phyloP scores from a whole-genome alignment of 1,140 invertebrate genomes.

The Sitodiplosis mosellana region DNA sequence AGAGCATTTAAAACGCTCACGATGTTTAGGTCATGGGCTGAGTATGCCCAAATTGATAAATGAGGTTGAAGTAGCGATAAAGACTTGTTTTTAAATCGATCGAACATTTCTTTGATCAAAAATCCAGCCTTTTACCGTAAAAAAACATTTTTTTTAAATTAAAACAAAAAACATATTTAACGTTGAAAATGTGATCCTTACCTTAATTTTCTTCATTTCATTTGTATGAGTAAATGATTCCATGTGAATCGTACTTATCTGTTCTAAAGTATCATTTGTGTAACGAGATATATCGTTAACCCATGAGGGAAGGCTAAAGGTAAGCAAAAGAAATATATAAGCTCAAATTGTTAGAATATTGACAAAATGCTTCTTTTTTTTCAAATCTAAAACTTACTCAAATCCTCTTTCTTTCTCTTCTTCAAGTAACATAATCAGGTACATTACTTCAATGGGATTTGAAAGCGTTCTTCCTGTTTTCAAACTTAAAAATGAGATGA shows the following conservation, averaged over 20 bases:
- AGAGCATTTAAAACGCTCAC: too few species aligned
- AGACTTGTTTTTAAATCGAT: too few species aligned
- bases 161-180: neutral
- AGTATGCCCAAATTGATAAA: too few species aligned
- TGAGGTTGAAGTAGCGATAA: too few species aligned
- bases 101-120: too few species aligned
- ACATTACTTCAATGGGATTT: slow-evolving; percentile 31
- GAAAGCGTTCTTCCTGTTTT: slow-evolving; percentile 36
- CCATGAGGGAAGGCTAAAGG: neutral
- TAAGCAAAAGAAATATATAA: too few species aligned
- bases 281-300: neutral
- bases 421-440: slow-evolving; percentile 45
- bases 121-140: too few species aligned
- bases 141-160: neutral
- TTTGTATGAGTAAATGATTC: too few species aligned
- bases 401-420: slow-evolving; percentile 50
- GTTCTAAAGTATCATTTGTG: neutral
- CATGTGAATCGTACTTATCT: too few species aligned
- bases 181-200: neutral
- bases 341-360: too few species aligned
- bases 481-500: slow-evolving; percentile 43
- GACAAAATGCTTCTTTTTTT: neutral
- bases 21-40: too few species aligned
- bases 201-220: too few species aligned
- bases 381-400: slow-evolving; percentile 2